Evolutionary conservation across 2,113 vertebrate genomes (phyloP).

Genomic region (Connochaetes taurinus): DNA sequence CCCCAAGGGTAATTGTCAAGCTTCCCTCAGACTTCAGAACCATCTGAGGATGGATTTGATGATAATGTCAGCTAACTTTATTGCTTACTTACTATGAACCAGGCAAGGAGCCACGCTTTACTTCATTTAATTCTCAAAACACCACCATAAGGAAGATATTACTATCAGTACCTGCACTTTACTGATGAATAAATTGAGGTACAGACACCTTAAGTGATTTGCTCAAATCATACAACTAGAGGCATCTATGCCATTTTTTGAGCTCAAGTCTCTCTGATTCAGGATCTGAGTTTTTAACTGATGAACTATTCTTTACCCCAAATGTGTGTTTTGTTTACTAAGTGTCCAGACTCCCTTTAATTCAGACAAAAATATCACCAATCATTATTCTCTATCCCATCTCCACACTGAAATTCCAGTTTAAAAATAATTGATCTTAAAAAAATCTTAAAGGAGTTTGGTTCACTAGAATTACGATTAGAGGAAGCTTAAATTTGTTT

Average conservation of each 20-base stretch:
- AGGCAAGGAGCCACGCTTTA: neutral
- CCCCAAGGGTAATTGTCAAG: neutral
- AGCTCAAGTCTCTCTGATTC: neutral
- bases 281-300: neutral
- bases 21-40: neutral
- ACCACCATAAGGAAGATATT: neutral
- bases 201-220: neutral
- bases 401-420: neutral
- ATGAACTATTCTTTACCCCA: neutral
- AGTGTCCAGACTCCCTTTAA: neutral
- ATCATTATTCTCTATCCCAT: neutral
- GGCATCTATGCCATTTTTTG: neutral
- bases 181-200: neutral
- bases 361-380: neutral
- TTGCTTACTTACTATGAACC: neutral
- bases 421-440: constrained; percentile 6
- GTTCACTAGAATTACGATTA: neutral
- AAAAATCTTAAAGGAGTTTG: neutral
- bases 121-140: neutral
- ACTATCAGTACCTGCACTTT: neutral
- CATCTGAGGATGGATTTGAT: neutral
- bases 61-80: neutral
- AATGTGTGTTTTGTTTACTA: neutral
- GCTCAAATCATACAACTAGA: neutral
- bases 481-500: neutral